phyloP scores from a whole-genome alignment of 2,888 invertebrate species.

The Prosapia bicincta region DNA sequence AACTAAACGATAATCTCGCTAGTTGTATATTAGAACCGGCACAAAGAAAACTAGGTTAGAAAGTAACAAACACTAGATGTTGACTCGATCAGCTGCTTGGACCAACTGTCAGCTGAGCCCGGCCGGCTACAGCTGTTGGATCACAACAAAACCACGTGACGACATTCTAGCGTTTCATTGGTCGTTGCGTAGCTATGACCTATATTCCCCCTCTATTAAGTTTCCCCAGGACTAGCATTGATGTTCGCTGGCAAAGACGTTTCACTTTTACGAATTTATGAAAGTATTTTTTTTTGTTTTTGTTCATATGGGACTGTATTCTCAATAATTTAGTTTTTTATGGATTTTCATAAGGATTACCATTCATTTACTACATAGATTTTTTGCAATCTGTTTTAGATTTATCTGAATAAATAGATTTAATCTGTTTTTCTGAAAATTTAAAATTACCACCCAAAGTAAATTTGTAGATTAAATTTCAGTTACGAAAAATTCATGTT shows the following conservation, averaged over 20 bases:
- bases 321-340: too few species aligned
- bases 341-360: too few species aligned
- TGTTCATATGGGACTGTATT: too few species aligned
- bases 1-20: slow-evolving; percentile 20
- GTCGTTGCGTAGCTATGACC: slow-evolving; percentile 49
- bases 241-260: not conserved
- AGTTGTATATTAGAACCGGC: not conserved
- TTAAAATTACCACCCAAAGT: too few species aligned
- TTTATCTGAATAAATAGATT: too few species aligned
- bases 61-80: slow-evolving; percentile 18
- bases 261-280: too few species aligned
- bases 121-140: slow-evolving; percentile 55
- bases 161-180: slow-evolving; percentile 47
- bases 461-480: too few species aligned
- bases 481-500: too few species aligned
- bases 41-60: slow-evolving; percentile 14
- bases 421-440: too few species aligned
- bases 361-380: too few species aligned
- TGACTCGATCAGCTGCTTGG: slow-evolving; percentile 30
- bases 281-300: not conserved
- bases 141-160: slow-evolving; percentile 68
- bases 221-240: not conserved
- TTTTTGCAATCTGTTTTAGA: too few species aligned
- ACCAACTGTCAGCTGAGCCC: slow-evolving; percentile 32
- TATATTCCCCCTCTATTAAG: slow-evolving; percentile 49